A percentile compares a stretch with the other conserved stretches of the same genome.
Conservation (phyloP, 2,888 invertebrate species). For the Nymphalis urticae region DNA sequence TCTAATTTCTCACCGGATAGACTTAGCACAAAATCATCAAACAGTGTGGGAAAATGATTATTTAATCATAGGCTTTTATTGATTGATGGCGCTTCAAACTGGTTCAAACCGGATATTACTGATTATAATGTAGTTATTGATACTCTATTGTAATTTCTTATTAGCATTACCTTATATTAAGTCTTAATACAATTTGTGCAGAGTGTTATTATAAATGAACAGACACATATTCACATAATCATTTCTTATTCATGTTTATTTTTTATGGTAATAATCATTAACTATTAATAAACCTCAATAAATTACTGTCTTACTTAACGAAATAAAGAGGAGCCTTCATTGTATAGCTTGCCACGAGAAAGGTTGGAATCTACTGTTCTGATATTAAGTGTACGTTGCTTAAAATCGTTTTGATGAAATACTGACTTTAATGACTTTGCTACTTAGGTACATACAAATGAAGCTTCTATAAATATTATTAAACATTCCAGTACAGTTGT, state of each 20-base stretch:
- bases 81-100: conserved; percentile 20
- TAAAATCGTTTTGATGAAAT: too few species aligned
- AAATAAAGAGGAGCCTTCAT: too few species aligned
- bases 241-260: too few species aligned
- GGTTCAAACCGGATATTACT: conserved; percentile 15
- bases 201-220: background rate
- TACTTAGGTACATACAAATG: too few species aligned
- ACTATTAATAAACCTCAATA: too few species aligned
- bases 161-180: background rate
- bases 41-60: conserved; percentile 22
- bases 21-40: conserved; percentile 13
- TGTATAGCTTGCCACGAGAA: too few species aligned
- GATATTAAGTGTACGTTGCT: too few species aligned
- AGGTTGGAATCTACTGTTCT: too few species aligned
- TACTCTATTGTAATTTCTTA: background rate
- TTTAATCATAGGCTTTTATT: conserved; percentile 2
- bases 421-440: too few species aligned
- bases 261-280: too few species aligned
- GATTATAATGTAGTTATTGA: conserved; percentile 8
- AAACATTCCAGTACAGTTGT: background rate
- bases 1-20: background rate
- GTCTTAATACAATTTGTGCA: background rate
- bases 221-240: background rate
- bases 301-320: too few species aligned
- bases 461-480: too few species aligned